A percentile compares a stretch with the other conserved stretches of the same genome.
phyloP scores from a whole-genome alignment of 2,113 vertebrate genomes.

The Loxodonta africana region DNA sequence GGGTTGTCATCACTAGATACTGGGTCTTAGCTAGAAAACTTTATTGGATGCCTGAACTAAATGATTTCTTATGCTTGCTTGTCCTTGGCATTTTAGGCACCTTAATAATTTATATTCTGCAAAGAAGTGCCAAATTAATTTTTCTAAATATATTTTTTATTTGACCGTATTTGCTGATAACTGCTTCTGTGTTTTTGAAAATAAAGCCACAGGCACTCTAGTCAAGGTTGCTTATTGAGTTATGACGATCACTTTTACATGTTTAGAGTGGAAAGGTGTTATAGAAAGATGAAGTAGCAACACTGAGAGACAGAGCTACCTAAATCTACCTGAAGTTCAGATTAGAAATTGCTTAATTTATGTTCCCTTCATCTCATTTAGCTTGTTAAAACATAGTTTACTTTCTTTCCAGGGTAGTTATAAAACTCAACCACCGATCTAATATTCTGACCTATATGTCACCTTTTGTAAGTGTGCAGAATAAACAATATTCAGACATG shows the following conservation, averaged over 20 bases:
- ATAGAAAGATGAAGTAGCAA: not conserved
- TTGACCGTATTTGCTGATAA: not conserved
- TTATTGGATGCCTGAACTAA: not conserved
- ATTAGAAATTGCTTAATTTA: not conserved
- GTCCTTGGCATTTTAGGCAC: not conserved
- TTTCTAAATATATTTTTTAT: slow-evolving; percentile 25
- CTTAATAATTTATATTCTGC: not conserved
- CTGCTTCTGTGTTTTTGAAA: not conserved
- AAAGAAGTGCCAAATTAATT: slow-evolving; percentile 28
- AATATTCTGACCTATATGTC: not conserved
- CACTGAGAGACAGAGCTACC: not conserved
- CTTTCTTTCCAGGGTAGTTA: not conserved
- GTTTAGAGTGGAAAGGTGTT: not conserved
- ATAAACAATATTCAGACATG: not conserved
- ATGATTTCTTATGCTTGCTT: not conserved
- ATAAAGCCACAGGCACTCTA: not conserved
- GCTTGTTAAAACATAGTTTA: not conserved
- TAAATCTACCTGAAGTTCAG: not conserved
- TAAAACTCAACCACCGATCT: not conserved
- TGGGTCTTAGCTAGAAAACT: not conserved
- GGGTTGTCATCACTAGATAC: not conserved
- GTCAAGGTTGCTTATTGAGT: not conserved
- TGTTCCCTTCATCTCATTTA: not conserved
- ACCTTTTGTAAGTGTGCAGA: not conserved
- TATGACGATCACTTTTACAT: not conserved